Base-by-base conservation (phyloP, 2,888 invertebrate species). In the Auanema freiburgensis region DNA sequence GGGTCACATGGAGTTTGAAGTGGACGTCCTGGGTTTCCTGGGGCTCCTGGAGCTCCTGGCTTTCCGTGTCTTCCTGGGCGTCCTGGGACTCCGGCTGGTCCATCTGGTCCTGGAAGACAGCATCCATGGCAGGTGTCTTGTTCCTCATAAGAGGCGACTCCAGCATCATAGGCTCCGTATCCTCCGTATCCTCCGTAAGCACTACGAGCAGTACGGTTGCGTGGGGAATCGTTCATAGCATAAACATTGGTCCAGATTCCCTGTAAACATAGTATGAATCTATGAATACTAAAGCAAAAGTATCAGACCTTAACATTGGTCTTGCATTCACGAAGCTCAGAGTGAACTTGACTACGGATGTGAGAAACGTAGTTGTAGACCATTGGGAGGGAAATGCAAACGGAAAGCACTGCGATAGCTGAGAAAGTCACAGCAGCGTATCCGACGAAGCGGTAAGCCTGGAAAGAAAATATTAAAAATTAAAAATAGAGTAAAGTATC, bases 1-100 rank as follows among this genome's bases (percentile, higher is more conserved):
- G 78, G 76, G 63, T 76, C 76, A 64, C 78, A 78, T 50, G 78
- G 74, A 61, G 71, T 71, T 65, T 67, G 67, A 49, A 72, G 76
- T 53, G 76, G 74, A 42, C 68, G 62, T 58, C 76, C 74, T 50
- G 74, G 74, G 65, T 70, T 74, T 67, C 76, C 68, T 66, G 73
- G 63, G 43, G 66, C 66, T 70, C 73, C 76, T 63, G 72, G 67
- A 41, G 67, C 66, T 71, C 72, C 74, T 46, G 78, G 78, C 61
- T 74, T 75, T 68, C 78, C 71, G 59, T 66, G 66, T 41, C 64
- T 54, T 70, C 70, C 70, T 57, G 67, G 67, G 53, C 67, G 67
- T 67, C 70, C 72, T 52, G 70, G 70, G 11, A 60, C 60, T 65
- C 71, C 69, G 50, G 69, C 71, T 59, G 72, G 66, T 67, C 70